phyloP scores from a whole-genome alignment of 2,113 vertebrate genomes.

The Mola mola region DNA sequence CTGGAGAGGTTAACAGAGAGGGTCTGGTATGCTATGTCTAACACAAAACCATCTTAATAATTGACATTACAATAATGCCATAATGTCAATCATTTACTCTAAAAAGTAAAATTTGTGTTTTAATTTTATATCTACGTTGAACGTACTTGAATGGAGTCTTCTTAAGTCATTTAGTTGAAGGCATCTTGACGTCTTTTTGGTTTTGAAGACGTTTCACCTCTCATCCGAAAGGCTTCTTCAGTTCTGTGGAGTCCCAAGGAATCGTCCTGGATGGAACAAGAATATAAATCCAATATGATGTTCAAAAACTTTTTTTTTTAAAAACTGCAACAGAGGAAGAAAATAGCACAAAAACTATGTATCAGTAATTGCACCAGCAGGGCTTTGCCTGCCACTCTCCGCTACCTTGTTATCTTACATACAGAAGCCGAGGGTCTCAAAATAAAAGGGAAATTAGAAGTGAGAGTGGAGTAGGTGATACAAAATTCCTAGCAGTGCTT shows the following conservation, averaged over 20 bases:
- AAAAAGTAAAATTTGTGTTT: background rate
- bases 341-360: slow-evolving; percentile 19
- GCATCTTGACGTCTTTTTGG: too few species aligned
- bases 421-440: slow-evolving; percentile 32
- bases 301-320: background rate
- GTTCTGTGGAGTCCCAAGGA: background rate
- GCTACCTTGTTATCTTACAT: slow-evolving; percentile 48
- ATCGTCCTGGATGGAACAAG: background rate
- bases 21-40: too few species aligned
- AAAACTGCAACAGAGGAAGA: slow-evolving; percentile 17
- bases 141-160: too few species aligned
- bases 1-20: slow-evolving; percentile 33
- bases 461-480: slow-evolving; percentile 24
- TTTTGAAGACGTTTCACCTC: too few species aligned
- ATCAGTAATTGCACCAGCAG: slow-evolving; percentile 45
- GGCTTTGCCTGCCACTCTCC: slow-evolving; percentile 33
- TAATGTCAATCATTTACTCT: background rate
- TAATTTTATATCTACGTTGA: background rate
- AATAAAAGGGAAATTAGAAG: slow-evolving; percentile 20
- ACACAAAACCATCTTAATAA: background rate
- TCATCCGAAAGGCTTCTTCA: too few species aligned
- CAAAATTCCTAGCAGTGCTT: slow-evolving; percentile 17
- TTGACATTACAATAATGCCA: background rate
- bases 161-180: too few species aligned
- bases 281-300: background rate